A percentile compares a stretch with the other conserved stretches of the same genome.
phyloP scores from a whole-genome alignment of 2,888 invertebrate species.

The Apeira syringaria region DNA sequence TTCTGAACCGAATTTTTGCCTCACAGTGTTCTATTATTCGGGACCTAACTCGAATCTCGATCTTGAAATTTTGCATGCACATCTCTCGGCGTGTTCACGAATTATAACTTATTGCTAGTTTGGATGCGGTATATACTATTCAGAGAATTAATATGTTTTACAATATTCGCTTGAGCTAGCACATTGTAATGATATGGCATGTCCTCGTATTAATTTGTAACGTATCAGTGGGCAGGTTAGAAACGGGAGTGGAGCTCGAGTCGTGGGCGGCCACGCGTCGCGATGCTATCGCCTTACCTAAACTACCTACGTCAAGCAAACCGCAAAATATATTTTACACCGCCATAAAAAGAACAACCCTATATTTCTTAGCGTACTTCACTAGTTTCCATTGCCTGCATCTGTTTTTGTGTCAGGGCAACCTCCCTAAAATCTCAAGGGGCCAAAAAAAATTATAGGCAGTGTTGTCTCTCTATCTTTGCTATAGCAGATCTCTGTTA shows the following conservation, averaged over 20 bases:
- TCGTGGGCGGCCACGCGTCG: slow-evolving; percentile 58
- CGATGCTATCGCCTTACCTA: slow-evolving; percentile 53
- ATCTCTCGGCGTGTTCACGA: slow-evolving; percentile 8
- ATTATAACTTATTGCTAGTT: not conserved
- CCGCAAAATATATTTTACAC: slow-evolving; percentile 57
- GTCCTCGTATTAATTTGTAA: slow-evolving; percentile 62
- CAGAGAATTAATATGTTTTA: not conserved
- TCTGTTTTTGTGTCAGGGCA: too few species aligned
- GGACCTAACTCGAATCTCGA: slow-evolving; percentile 22
- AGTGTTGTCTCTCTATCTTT: too few species aligned
- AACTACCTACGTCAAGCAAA: slow-evolving; percentile 36
- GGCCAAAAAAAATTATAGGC: too few species aligned
- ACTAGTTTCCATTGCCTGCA: too few species aligned
- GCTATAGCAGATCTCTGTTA: too few species aligned
- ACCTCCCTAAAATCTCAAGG: too few species aligned
- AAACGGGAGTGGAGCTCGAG: slow-evolving; percentile 47
- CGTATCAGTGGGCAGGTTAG: slow-evolving; percentile 58
- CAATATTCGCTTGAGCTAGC: slow-evolving; percentile 27
- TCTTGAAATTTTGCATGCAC: slow-evolving; percentile 25
- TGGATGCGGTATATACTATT: not conserved
- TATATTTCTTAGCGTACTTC: too few species aligned
- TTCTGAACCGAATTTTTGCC: slow-evolving; percentile 54
- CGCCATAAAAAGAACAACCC: too few species aligned
- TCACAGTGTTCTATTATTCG: slow-evolving; percentile 35
- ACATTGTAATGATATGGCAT: slow-evolving; percentile 46